Conservation (phyloP, 2,888 invertebrate species). For the Tenthredo amoena region DNA sequence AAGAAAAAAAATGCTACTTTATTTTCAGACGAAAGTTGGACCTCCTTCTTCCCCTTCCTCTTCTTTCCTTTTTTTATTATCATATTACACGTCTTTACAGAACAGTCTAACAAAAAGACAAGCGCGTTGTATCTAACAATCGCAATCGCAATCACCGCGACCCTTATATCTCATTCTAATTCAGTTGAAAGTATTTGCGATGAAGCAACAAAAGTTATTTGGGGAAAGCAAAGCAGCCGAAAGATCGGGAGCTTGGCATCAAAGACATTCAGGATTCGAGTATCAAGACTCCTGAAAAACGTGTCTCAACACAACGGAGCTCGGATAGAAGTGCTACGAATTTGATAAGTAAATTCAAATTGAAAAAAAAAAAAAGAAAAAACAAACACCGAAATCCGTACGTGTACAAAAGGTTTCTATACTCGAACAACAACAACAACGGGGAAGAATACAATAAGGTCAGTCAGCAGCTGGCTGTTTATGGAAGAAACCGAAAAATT, state of each 20-base stretch:
- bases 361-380: not conserved
- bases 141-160: slow-evolving; percentile 18
- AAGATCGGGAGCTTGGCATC: not conserved
- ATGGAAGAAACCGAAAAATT: not conserved
- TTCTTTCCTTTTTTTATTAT: not conserved
- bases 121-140: not conserved
- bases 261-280: not conserved
- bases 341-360: not conserved
- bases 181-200: slow-evolving; percentile 14
- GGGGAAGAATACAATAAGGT: not conserved
- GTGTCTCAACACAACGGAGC: not conserved
- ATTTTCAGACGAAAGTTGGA: not conserved
- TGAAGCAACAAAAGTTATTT: slow-evolving; percentile 19
- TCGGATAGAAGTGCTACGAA: not conserved
- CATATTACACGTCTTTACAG: not conserved
- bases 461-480: not conserved
- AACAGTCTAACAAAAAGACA: not conserved
- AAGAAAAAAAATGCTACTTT: not conserved
- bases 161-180: not conserved
- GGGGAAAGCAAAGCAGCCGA: not conserved
- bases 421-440: not conserved
- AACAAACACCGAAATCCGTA: not conserved
- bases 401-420: not conserved
- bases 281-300: slow-evolving; percentile 8
- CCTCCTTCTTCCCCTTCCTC: not conserved